Evolutionary conservation across 1,140 invertebrate species (phyloP), one percentile per base, ranked within the genome.

Genomic region (Scaptomyza hsui): DNA sequence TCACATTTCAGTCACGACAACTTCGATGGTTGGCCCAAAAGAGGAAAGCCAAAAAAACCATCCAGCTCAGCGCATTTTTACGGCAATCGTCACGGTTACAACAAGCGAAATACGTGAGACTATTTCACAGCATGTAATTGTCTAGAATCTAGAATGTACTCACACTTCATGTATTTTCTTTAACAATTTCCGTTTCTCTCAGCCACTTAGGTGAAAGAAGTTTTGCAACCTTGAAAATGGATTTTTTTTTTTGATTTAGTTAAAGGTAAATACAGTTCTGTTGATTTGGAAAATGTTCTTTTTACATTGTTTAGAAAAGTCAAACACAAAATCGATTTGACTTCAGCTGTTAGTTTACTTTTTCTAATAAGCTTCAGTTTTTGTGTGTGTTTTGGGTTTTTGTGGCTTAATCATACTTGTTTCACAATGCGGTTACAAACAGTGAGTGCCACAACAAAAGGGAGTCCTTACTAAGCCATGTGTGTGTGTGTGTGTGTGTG

Each of bases 1-100:
- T 56, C 4, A 15, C 19, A 56, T 44, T 55, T 63, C 26, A 35
- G 62, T 56, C 62, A 65, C 51, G 62, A 45, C 51, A 45, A 29
- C 18, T 19, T 47, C 37, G 1, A 13, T 42, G 52, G 52, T 41
- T 42, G 13, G 5, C 39, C 37, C 37, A 55, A 55, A 55, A 37
- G 39, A 39, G 18, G 13, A 53, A 53, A 29, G 19, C 19, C 35
- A 15, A 18, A 18, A 18, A 21, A 4, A 26, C 13, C 16, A 41
- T 39, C 37, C 51, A 55, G 19, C 21, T 55, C 52, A 41, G 51
- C 37, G 55, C 15, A 39, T 60, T 51, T 67, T 67, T 49, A 60
- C 49, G 63, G 44, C 55, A 59, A 67, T 67, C 55, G 55, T 44
- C 63, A 49, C 39, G 19, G 24, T 47, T 67, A 67, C 55, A 67